A percentile compares a stretch with the other conserved stretches of the same genome.
Conservation (phyloP, 2,797 vertebrate genomes). For the Anguilla obscura region DNA sequence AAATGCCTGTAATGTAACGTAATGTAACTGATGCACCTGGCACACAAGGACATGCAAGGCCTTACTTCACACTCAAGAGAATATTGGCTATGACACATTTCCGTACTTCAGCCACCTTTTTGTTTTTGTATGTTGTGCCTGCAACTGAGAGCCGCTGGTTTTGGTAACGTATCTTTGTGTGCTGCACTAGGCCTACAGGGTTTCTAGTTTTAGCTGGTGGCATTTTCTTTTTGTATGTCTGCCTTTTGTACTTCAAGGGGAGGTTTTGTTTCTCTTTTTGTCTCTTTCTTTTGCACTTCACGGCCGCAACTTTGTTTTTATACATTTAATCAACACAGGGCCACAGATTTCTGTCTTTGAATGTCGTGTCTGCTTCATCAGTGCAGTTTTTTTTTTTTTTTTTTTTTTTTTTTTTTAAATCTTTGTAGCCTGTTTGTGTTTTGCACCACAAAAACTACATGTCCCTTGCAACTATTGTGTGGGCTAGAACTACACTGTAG, state of each 20-base stretch:
- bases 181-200: too few relatives aligned
- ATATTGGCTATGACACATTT: background rate
- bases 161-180: too few relatives aligned
- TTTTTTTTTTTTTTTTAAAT: background rate
- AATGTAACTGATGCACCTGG: background rate
- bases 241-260: background rate
- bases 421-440: background rate
- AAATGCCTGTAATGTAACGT: too few relatives aligned
- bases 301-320: background rate
- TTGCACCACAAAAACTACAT: background rate
- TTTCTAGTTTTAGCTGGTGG: too few relatives aligned
- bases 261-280: background rate
- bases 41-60: background rate
- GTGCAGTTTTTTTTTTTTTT: background rate
- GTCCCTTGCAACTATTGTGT: background rate
- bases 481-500: background rate
- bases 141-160: too few relatives aligned
- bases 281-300: background rate
- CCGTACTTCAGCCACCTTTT: too few relatives aligned
- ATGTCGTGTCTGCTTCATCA: background rate
- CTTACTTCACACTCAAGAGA: background rate
- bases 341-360: background rate
- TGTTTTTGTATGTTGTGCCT: too few relatives aligned
- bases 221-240: background rate
- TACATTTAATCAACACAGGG: background rate